Evolutionary conservation across 1,140 invertebrate genomes (phyloP), one percentile per base, ranked within the genome.

Genomic region (Tyrophagus putrescentiae): DNA sequence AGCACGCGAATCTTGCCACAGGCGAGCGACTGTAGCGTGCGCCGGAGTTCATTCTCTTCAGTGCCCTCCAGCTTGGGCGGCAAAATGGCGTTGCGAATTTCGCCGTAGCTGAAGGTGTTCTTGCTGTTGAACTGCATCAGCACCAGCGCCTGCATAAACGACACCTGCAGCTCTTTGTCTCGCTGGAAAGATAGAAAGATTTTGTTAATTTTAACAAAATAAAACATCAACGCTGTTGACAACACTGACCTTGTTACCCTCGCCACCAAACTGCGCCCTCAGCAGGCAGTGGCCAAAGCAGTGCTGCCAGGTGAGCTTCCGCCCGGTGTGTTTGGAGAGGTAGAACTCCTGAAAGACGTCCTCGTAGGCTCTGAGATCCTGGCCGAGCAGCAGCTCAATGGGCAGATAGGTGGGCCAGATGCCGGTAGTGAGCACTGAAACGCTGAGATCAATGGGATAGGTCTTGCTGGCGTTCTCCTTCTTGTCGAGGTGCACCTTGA

Each of bases 341-440:
- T 98, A 99, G 76, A 98, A 99, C 72, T 90, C 90, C 69, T 89
- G 90, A 73, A 98, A 98, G 66, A 93, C 82, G 69, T 95, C 87
- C 75, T 97, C 92, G 70, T 89, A 88, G 61, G 85, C 80, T 21
- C 92, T 82, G 79, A 99, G 88, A 73, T 87, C 84, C 28, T 82
- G 73, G 25, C 94, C 91, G 70, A 98, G 79, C 33, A 83, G 88
- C 1, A 95, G 89, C 70, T 96, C 91, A 71, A 85, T 85, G 0
- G 84, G 78, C 44, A 82, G 80, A 77, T 98, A 98, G 23, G 88
- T 93, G 32, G 95, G 95, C 95, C 95, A 98, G 74, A 96, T 94
- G 11, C 94, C 94, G 89, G 94, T 94, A 28, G 94, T 98, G 48
- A 98, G 75, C 70, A 98, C 90, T 73, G 85, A 90, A 31, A 98